Evolutionary conservation across 2,888 invertebrate genomes (phyloP).

Genomic region (Aplocera efformata): DNA sequence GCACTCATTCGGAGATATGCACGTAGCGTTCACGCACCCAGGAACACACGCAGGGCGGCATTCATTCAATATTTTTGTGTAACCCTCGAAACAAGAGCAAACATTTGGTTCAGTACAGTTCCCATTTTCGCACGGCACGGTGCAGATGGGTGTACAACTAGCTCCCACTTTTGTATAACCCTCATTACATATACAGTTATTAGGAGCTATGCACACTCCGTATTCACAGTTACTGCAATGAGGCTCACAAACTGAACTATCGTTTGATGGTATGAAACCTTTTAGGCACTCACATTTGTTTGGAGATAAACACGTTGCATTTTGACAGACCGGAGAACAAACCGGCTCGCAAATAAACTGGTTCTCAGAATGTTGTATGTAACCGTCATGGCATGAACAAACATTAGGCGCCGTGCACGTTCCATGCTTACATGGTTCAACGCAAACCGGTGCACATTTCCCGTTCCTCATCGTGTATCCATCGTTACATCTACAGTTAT

Average conservation of each 20-base stretch:
- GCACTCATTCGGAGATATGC: slow-evolving; percentile 13
- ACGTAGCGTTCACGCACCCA: slow-evolving; percentile 14
- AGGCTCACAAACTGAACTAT: slow-evolving; percentile 28
- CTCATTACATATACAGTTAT: slow-evolving; percentile 25
- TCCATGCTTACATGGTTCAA: slow-evolving; percentile 38
- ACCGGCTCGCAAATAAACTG: slow-evolving; percentile 22
- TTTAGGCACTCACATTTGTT: slow-evolving; percentile 64
- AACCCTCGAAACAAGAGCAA: slow-evolving; percentile 37
- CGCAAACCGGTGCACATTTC: slow-evolving; percentile 31
- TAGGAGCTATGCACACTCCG: slow-evolving; percentile 33
- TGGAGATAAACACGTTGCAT: slow-evolving; percentile 43
- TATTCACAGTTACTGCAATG: slow-evolving; percentile 32
- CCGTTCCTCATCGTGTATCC: slow-evolving; percentile 28
- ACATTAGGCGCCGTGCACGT: slow-evolving; percentile 52
- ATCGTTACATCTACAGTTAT: slow-evolving; percentile 28
- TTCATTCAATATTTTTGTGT: slow-evolving; percentile 5
- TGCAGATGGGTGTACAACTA: slow-evolving; percentile 26
- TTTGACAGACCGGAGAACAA: slow-evolving; percentile 27
- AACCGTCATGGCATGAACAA: slow-evolving; percentile 68
- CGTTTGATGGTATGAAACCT: slow-evolving; percentile 40
- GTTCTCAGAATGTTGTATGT: slow-evolving; percentile 11
- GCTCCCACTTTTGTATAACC: slow-evolving; percentile 21
- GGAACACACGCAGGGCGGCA: slow-evolving; percentile 18
- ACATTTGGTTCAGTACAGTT: slow-evolving; percentile 53
- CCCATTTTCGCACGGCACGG: slow-evolving; percentile 33